Base-by-base conservation (phyloP, 92 coral and sea anemone species). In the Meandrina meandrites region DNA sequence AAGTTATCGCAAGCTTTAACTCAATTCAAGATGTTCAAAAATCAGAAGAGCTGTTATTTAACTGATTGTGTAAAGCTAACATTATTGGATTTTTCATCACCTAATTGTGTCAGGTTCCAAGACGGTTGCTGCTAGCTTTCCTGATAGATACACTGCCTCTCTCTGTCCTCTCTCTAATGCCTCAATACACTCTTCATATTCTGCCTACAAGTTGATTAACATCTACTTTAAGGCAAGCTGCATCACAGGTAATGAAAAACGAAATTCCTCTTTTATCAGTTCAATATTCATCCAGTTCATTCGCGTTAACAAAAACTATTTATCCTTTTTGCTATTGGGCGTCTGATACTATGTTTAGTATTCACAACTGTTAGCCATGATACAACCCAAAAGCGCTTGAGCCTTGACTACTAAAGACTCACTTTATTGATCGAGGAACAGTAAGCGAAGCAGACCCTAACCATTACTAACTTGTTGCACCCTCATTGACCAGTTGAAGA, bases 121-220 rank as follows among this genome's bases (percentile, higher is more conserved):
- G 22, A 94, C 68, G 17, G 85, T 40, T 47, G 93, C 78, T 12
- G 91, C 95, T 81, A 94, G 73, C 87, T 90, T 88, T 53, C 88
- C 81, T 62, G 95, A 82, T 76, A 92, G 82, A 75, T 72, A 90
- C 18, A 79, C 12, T 58, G 91, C 81, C 64, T 90, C 93, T 64
- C 72, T 88, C 82, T 92, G 87, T 58, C 91, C 94, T 75, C 91
- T 86, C 72, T 85, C 78, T 28, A 94, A 79, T 45, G 95, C 92
- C 66, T 82, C 85, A 78, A 94, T 90, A 69, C 93, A 92, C 74
- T 84, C 92, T 72, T 94, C 95, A 84, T 94, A 94, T 68, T 88
- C 98, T 14, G 88, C 86, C 98, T 94, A 76, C 47, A 45, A 45
- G 57, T 27, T 8, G 47, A 79, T 53, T 31, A 32, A 22, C 21